Evolutionary conservation across 1,140 invertebrate genomes (phyloP), one percentile per base, ranked within the genome.

Genomic region (Drosophila hydei): DNA sequence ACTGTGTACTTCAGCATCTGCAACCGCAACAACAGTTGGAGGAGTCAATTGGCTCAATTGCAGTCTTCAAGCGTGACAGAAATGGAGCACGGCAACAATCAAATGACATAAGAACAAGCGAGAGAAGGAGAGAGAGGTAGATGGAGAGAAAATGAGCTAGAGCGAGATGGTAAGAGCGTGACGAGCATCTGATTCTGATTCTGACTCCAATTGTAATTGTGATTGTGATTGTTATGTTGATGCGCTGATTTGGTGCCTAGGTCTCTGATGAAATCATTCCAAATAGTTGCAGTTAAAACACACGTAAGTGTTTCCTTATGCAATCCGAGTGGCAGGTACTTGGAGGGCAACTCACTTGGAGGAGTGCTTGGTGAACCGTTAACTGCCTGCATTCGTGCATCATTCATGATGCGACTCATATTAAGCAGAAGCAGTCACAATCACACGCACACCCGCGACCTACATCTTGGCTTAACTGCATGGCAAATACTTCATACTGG

Each of bases 51-150:
- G 81, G 81, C 81, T 87, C 81, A 87, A 87, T 87, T 87, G 83
- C 83, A 77, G 81, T 87, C 83, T 81, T 87, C 77, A 87, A 88
- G 81, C 81, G 83, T 87, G 81, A 87, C 81, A 87, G 81, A 87
- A 85, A 85, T 85, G 77, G 80, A 85, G 81, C 81, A 87, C 77
- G n/a, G 19, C 42, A 55, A 64, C 40, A 45, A 64, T 25, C 42
- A 50, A 71, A 27, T 71, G 68, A 71, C 68, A 71, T 52, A 71
- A 51, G 68, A 51, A 19, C 60, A n/a, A 42, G 19, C 21, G 16
- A 19, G 33, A 54, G 40, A 38, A 18, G 27, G 43, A 16, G 40
- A 52, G 25, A 11, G 12, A 9, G 18, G 3, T 16, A 38, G 16
- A 51, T 14, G 12, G 52, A 36, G 19, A 11, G 42, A 8, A 18